Base-by-base conservation (phyloP, 2,113 vertebrate species). In the Hippocampus barbouri region DNA sequence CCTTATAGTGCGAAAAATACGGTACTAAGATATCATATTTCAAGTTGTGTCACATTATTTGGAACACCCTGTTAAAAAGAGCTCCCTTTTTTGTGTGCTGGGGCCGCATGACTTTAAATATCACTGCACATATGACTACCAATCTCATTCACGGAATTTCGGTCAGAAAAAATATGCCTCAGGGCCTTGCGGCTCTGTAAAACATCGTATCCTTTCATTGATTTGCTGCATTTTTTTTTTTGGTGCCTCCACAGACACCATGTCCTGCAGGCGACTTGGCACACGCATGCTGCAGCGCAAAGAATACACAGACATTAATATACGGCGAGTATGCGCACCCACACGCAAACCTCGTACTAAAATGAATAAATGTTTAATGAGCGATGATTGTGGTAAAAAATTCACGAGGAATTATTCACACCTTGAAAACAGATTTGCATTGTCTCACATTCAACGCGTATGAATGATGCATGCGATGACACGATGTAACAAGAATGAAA, bases 331-430 rank as follows among this genome's bases (percentile, higher is more conserved):
- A 27, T 59, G 53, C 65, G 53, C 57, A 49, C 4, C 15, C 25
- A 68, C 49, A 69, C 68, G 61, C 60, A 61, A n/a, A 41, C 67
- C 6, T 54, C 72, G 73, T 65, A 53, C 34, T 49, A 60, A 72
- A 78, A 80, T 75, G 11, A 76, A 79, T 70, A n/a, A 76, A 40
- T 59, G 69, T 76, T 75, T 71, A 67, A 71, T 83, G 69, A 70
- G 71, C 49, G 57, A 64, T 83, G 83, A 82, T 83, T 79, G 70
- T 81, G 73, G 87, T 89, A 80, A 86, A 89, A 88, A 82, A 88
- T 91, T 82, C 82, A 85, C 75, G 73, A 18, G 70, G 21, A 70
- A 82, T 66, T 70, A 79, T 80, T 72, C 79, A 80, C 66, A 63
- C 25, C 49, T 54, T 76, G 71, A 66, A 73, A 86, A 81, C 70